Base-by-base conservation (phyloP, 2,888 invertebrate genomes). In the Rhamnusium bicolor region DNA sequence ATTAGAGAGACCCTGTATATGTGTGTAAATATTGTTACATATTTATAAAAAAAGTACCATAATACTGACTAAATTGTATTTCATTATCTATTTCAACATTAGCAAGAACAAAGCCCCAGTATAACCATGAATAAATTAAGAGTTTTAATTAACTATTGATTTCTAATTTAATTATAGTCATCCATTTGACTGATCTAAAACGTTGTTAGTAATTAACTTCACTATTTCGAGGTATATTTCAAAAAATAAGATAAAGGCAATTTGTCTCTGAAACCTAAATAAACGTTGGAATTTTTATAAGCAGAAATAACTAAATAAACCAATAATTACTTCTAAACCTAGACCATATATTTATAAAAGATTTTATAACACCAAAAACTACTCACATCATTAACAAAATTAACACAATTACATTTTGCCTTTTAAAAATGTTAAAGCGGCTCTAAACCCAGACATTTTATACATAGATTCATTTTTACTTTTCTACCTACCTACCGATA, bases 351-450 rank as follows among this genome's bases (percentile, higher is more conserved):
- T 24, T 54, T 54, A 21, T n/a, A 54, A 54, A 54, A 54, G 24
- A 27, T 24, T 54, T 54, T 24, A 24, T n/a, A 54, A 54, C 54
- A 54, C 19, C 19, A 19, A 51, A 51, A 51, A 5, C 51, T 40
- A 29, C 32, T 32, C 40, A 60, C 12, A 21, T 46, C 47, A 62
- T 46, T 62, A 46, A 62, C 40, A 3, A 62, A 40, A 21, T 24
- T 51, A 27, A 63, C 49, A 63, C 62, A 47, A 49, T 24, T 63
- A n/a, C 10, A 8, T 63, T 54, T 54, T 54, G 24, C 21, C 54
- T 21, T 24, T 54, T 54, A 24, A 6, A 24, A 24, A 10, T 27
- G 12, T 54, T 54, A 54, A 54, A 54, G 54, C 54, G 21, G 24
- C 24, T 4, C 24, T n/a, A 54, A 54, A 24, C 12, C n/a, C 7